A percentile compares a stretch with the other conserved stretches of the same genome.
These are phyloP conservation scores for Triplophysa siluroides DNA, from an alignment of 2,113 vertebrate species.

Conservation along the genomic window DNA sequence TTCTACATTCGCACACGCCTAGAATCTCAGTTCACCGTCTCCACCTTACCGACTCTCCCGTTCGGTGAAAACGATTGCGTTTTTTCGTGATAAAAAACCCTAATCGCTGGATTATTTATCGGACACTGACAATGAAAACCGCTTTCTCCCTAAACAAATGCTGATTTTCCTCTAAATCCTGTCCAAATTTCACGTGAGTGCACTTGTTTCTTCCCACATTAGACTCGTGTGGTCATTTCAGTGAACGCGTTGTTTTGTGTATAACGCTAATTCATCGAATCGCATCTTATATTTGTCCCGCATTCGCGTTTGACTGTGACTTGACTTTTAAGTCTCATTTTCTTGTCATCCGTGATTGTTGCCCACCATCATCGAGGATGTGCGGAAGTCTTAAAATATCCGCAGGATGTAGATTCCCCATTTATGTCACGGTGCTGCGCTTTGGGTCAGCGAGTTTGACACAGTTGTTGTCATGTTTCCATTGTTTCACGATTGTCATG, in stretches of 20 bases:
- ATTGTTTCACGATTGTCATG: background rate
- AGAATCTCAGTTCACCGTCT: constrained; percentile 45
- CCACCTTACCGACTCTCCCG: constrained; percentile 41
- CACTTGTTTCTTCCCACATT: constrained; percentile 45
- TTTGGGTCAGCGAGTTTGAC: constrained; percentile 7
- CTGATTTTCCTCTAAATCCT: constrained; percentile 55
- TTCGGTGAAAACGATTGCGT: constrained; percentile 23
- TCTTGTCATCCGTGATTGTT: background rate
- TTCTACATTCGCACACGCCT: constrained; percentile 8
- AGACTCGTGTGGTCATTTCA: constrained; percentile 35
- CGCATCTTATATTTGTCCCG: constrained; percentile 40
- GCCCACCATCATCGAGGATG: constrained; percentile 10
- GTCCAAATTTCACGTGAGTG: constrained; percentile 71
- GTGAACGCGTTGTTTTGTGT: constrained; percentile 55
- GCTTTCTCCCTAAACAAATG: constrained; percentile 53
- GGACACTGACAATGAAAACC: constrained; percentile 64
- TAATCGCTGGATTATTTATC: constrained; percentile 51
- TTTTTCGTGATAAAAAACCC: constrained; percentile 37
- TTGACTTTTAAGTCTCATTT: background rate
- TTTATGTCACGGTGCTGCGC: constrained; percentile 8
- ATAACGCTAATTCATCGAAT: constrained; percentile 63
- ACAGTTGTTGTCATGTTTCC: background rate
- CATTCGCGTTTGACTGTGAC: background rate
- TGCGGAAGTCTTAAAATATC: constrained; percentile 33
- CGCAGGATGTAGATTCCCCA: constrained; percentile 22